Evolutionary conservation across 2,113 vertebrate genomes (phyloP).

Genomic region (Desmodus rotundus): DNA sequence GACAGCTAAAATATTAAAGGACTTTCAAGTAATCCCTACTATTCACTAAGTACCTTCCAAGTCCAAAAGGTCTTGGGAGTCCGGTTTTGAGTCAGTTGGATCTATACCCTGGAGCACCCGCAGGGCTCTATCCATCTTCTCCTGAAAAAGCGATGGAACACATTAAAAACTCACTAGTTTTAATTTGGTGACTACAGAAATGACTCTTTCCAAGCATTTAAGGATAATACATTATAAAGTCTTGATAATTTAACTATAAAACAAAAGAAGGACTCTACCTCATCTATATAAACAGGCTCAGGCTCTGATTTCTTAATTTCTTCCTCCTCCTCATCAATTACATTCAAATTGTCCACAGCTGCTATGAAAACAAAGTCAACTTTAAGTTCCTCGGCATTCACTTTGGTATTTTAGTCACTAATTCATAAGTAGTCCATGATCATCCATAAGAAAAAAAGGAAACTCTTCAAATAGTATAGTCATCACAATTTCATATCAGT

Average conservation of each 20-base stretch:
- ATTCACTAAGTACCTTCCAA: constrained; percentile 89
- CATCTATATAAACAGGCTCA: constrained; percentile 94
- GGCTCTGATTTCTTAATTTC: constrained; percentile 87
- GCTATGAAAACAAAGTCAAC: constrained; percentile 72
- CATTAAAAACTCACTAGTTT: constrained; percentile 1
- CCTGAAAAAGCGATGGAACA: constrained; percentile 78
- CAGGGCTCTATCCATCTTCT: constrained; percentile 93
- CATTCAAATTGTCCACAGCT: constrained; percentile 82
- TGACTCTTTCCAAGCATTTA: constrained; percentile 24
- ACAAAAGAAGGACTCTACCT: constrained; percentile 83
- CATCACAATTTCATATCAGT: constrained; percentile 35
- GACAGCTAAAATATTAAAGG: not conserved
- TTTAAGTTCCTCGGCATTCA: constrained; percentile 58
- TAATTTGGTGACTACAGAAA: constrained; percentile 20
- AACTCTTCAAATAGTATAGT: not conserved
- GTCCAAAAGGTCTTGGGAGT: constrained; percentile 88
- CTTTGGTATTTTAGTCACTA: constrained; percentile 23
- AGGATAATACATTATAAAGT: constrained; percentile 43
- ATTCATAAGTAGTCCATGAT: constrained; percentile 28
- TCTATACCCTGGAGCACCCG: constrained; percentile 93
- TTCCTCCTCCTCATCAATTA: constrained; percentile 81
- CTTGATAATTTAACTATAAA: constrained; percentile 38
- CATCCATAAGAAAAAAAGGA: not conserved
- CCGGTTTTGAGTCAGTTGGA: constrained; percentile 89
- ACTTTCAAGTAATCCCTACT: not conserved